Percentiles rank a stretch among this genome's conserved stretches.
Evolutionary conservation across 2,113 vertebrate species (phyloP).

Genomic region (Tetrao urogallus): DNA sequence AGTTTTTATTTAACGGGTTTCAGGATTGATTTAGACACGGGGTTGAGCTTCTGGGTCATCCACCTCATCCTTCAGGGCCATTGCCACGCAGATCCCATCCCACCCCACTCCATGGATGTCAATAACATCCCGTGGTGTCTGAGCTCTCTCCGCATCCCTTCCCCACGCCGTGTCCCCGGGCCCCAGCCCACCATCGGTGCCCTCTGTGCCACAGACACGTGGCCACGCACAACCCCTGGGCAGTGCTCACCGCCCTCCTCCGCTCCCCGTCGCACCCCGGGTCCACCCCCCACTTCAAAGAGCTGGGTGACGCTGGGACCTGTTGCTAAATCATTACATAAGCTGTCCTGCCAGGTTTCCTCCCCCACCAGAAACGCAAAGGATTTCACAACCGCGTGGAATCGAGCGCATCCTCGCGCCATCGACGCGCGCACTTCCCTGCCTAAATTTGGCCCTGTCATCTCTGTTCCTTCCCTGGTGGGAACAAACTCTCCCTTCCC

Average conservation of each 20-base stretch:
- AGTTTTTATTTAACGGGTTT: not conserved
- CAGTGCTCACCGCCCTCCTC: not conserved
- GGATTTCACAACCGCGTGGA: not conserved
- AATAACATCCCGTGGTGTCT: not conserved
- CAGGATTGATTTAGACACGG: not conserved
- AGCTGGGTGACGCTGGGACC: not conserved
- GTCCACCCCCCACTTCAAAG: not conserved
- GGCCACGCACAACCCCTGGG: accelerated
- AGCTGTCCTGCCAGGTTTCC: not conserved
- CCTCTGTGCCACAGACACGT: too few species aligned
- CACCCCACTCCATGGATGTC: not conserved
- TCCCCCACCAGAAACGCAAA: not conserved
- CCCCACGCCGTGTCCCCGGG: not conserved
- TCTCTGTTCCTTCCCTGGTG: not conserved
- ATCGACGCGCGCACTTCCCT: accelerated
- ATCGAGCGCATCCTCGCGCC: not conserved
- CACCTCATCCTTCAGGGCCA: not conserved
- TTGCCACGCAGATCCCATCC: not conserved
- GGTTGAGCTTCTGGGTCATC: not conserved
- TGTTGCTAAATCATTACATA: conserved; percentile 13
- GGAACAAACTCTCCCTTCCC: not conserved
- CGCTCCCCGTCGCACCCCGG: accelerated
- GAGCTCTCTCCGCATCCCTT: not conserved
- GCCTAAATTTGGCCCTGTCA: not conserved
- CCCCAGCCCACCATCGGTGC: not conserved